Conservation (phyloP, 1,140 invertebrate genomes). For the Mya arenaria region DNA sequence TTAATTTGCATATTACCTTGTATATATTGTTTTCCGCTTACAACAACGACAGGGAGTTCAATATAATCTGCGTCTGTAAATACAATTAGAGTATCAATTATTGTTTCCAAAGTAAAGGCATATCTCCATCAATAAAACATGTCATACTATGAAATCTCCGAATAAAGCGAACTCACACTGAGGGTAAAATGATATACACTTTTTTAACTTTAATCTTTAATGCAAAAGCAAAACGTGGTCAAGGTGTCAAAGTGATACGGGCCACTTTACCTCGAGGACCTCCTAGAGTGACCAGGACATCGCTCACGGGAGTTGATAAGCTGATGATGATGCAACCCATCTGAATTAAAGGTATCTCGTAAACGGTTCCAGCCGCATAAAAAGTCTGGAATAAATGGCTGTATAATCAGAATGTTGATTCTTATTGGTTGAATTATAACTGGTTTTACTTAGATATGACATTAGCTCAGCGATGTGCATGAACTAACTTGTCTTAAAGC, state of each 20-base stretch:
- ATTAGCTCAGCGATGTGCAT: too few species aligned
- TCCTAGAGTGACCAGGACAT: not conserved
- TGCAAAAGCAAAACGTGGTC: too few species aligned
- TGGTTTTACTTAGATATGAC: not conserved
- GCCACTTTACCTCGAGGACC: not conserved
- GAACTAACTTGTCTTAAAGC: too few species aligned
- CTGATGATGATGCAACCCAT: not conserved
- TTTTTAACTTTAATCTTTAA: too few species aligned
- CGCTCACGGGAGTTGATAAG: not conserved
- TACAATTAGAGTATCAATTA: not conserved
- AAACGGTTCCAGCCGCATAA: not conserved
- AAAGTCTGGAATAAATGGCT: slow-evolving; percentile 6
- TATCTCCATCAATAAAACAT: too few species aligned
- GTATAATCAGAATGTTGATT: too few species aligned
- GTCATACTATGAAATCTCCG: too few species aligned
- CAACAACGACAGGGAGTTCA: not conserved
- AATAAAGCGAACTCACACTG: too few species aligned
- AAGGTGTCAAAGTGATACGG: too few species aligned
- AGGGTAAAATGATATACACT: too few species aligned
- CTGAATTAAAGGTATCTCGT: not conserved
- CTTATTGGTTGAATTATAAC: not conserved
- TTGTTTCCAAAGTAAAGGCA: too few species aligned
- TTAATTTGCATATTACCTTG: too few species aligned
- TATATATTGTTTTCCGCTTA: slow-evolving; percentile 5
- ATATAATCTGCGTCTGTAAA: not conserved